Base-by-base conservation (phyloP, 2,888 invertebrate species). In the Ennomos fuscantarius region DNA sequence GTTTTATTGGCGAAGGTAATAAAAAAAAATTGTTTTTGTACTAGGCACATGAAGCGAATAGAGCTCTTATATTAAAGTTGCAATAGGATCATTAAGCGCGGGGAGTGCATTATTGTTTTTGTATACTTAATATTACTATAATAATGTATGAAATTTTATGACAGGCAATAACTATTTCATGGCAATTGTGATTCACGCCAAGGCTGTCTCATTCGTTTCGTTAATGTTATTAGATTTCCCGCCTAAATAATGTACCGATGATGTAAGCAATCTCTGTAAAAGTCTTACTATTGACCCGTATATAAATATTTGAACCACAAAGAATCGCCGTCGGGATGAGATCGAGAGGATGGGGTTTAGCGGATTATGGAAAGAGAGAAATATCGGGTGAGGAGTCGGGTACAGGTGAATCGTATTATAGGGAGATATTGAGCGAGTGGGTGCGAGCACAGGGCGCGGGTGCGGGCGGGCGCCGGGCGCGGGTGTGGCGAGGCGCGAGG, bases 221-320 rank as follows among this genome's bases (percentile, higher is more conserved):
- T 65, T 66, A 68, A 65, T 60, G 63, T 65, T 62, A 68, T 62
- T 71, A 70, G 64, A 70, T 87, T 90, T 91, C 89, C 89, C 90
- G 89, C 90, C 88, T 83, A 89, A 88, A 87, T 80, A 71, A 76
- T 71, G 60, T 74, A 68, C 63, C 73, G 81, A 79, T 89, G 87
- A 89, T 89, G 85, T 86, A 88, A 88, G 86, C 79, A 79, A 82
- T 86, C 76, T 79, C 71, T 65, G 73, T 78, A 76, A 74, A 79
- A 81, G 73, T 82, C 76, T 81, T 78, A 79, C 82, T 84, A 89
- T 85, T 86, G 88, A 88, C 87, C 86, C 81, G 82, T 79, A 81
- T 79, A 80, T 79, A 81, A 79, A 80, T 80, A 76, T 73, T 70
- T 59, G 77, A 76, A 75, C 63, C 75, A 73, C 73, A 69, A 68